These are phyloP conservation scores for Collichthys lucidus DNA, from an alignment of 2,113 vertebrate genomes.

Conservation along the genomic window DNA sequence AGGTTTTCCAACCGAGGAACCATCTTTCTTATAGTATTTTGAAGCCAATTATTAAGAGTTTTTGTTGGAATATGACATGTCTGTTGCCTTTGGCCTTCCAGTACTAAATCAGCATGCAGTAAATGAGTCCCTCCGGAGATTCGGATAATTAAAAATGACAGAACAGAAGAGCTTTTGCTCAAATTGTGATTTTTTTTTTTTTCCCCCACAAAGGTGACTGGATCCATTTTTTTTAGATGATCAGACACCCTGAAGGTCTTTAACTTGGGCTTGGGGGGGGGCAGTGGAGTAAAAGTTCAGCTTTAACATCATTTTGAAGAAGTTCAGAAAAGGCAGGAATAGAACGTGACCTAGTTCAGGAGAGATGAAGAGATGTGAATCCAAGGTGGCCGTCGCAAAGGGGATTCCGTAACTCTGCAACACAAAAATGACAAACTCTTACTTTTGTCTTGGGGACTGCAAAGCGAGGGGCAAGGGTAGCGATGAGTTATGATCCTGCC, in stretches of 20 bases:
- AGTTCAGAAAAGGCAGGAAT: constrained; percentile 11
- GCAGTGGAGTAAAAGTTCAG: background rate
- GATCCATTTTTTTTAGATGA: constrained; percentile 10
- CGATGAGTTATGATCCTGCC: constrained; percentile 70
- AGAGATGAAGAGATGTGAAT: background rate
- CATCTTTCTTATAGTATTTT: constrained; percentile 17
- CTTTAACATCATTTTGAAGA: constrained; percentile 10
- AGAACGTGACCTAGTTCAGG: constrained; percentile 34
- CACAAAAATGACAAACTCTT: constrained; percentile 1
- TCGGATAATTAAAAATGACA: constrained; percentile 43
- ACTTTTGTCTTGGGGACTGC: constrained; percentile 33
- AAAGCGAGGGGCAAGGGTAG: constrained; percentile 13
- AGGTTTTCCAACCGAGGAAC: constrained; percentile 7
- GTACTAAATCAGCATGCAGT: constrained; percentile 17
- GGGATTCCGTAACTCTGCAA: constrained; percentile 5
- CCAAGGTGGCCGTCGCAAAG: constrained; percentile 31
- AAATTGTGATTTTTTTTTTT: too few species aligned
- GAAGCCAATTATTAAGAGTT: constrained; percentile 43
- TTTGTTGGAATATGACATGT: constrained; percentile 30
- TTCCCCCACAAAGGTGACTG: background rate
- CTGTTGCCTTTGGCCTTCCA: constrained; percentile 48
- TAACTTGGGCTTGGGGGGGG: background rate
- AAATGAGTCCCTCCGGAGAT: constrained; percentile 40
- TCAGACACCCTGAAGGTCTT: constrained; percentile 1
- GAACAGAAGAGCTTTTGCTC: background rate